Conservation (phyloP, 2,113 vertebrate species). For the Lasiurus cinereus region DNA sequence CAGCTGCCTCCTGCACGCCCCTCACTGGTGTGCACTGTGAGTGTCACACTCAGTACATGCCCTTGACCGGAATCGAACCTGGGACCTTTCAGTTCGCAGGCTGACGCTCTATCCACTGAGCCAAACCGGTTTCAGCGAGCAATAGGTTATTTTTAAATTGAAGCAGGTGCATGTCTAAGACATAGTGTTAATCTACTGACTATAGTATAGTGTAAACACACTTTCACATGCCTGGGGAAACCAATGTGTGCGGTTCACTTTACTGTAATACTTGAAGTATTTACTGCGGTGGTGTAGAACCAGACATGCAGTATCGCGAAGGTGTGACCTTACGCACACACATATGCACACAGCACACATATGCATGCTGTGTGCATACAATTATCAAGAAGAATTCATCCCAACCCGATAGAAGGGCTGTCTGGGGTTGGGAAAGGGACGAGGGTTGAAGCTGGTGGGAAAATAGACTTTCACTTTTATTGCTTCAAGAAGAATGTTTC, state of each 20-base stretch:
- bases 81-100: no score
- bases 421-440: background rate
- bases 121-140: no score
- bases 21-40: no score
- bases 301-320: background rate
- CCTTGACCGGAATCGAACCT: no score
- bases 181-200: background rate
- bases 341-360: fast-evolving
- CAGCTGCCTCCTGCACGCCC: no score
- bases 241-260: background rate
- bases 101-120: no score
- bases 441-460: background rate
- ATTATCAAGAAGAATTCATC: background rate
- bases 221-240: background rate
- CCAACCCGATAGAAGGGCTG: background rate
- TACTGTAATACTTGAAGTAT: no score
- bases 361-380: background rate
- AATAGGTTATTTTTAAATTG: no score
- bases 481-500: background rate
- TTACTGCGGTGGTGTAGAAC: no score
- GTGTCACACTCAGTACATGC: no score
- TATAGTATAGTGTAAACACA: no score
- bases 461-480: background rate
- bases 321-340: background rate
- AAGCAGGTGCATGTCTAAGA: background rate